Evolutionary conservation across 2,888 invertebrate genomes (phyloP).

Genomic region (Mesopsocus fuscifrons): DNA sequence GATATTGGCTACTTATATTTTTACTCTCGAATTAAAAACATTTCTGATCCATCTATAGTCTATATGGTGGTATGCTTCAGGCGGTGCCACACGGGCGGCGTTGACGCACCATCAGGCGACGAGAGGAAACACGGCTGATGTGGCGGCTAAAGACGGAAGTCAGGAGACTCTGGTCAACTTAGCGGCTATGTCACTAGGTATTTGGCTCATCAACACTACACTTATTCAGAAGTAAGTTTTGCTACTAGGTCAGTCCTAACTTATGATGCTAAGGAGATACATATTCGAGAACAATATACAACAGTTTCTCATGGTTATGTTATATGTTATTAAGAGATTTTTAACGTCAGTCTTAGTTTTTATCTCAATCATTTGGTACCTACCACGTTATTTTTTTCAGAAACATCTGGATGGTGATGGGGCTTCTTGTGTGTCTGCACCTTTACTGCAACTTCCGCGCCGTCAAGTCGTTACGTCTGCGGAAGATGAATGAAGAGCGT

Average conservation of each 20-base stretch:
- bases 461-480: conserved; percentile 58
- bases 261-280: too few species aligned
- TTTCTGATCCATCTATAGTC: too few species aligned
- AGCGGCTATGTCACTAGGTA: conserved; percentile 58
- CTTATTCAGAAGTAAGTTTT: conserved; percentile 30
- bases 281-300: too few species aligned
- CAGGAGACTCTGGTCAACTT: conserved; percentile 94
- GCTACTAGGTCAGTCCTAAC: too few species aligned
- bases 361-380: too few species aligned
- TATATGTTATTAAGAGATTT: conserved; percentile 10
- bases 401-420: conserved; percentile 28
- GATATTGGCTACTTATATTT: too few species aligned
- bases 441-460: conserved; percentile 75
- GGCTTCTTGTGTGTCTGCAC: conserved; percentile 61
- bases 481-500: conserved; percentile 63
- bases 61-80: too few species aligned
- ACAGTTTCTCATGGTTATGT: conserved; percentile 14
- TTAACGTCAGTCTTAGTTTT: too few species aligned
- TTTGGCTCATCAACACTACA: conserved; percentile 49
- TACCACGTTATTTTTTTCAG: conserved; percentile 38
- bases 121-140: conserved; percentile 81
- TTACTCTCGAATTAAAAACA: too few species aligned
- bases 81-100: conserved; percentile 81
- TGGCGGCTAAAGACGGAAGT: conserved; percentile 84
- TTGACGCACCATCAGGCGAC: conserved; percentile 87